Percentiles rank a stretch among this genome's conserved stretches.
Evolutionary conservation across 2,888 invertebrate species (phyloP).

Genomic region (Embidobia sp.): DNA sequence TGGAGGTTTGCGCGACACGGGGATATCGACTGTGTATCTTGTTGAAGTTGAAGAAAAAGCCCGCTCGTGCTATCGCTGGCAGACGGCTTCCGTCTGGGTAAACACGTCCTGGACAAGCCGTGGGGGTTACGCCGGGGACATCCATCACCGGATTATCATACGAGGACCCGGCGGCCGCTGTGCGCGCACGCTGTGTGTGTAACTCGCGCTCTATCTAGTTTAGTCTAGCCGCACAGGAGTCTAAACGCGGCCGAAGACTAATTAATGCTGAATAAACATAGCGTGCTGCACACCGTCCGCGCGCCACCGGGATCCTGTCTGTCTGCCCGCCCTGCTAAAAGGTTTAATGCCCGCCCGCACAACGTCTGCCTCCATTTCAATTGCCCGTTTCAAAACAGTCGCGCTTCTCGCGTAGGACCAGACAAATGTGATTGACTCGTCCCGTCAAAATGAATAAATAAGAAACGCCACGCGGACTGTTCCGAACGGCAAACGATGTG

Average conservation of each 20-base stretch:
- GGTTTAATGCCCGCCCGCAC: conserved; percentile 27
- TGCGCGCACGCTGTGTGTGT: conserved; percentile 31
- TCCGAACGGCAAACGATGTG: too few relatives aligned
- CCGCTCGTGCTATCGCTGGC: too few relatives aligned
- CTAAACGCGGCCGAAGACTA: conserved; percentile 76
- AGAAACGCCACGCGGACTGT: too few relatives aligned
- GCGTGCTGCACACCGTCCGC: conserved; percentile 33
- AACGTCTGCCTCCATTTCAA: conserved; percentile 37
- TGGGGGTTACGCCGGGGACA: conserved; percentile 70
- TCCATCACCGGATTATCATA: conserved; percentile 79
- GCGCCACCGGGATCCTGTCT: conserved; percentile 31
- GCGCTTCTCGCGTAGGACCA: conserved; percentile 1
- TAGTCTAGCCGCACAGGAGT: conserved; percentile 72
- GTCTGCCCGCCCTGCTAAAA: conserved; percentile 27
- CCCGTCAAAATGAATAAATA: too few relatives aligned
- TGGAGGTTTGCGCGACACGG: too few relatives aligned
- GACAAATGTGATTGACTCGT: too few relatives aligned
- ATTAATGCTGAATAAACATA: conserved; percentile 78
- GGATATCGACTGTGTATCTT: too few relatives aligned
- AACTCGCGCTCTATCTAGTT: conserved; percentile 68
- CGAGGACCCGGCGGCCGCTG: conserved; percentile 46
- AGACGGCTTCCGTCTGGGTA: conserved; percentile 79
- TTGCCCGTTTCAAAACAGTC: conserved; percentile 34
- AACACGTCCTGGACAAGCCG: conserved; percentile 71
- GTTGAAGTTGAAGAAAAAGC: too few relatives aligned